Evolutionary conservation across 2,797 vertebrate genomes (phyloP).

Genomic region (Urophycis tenuis): DNA sequence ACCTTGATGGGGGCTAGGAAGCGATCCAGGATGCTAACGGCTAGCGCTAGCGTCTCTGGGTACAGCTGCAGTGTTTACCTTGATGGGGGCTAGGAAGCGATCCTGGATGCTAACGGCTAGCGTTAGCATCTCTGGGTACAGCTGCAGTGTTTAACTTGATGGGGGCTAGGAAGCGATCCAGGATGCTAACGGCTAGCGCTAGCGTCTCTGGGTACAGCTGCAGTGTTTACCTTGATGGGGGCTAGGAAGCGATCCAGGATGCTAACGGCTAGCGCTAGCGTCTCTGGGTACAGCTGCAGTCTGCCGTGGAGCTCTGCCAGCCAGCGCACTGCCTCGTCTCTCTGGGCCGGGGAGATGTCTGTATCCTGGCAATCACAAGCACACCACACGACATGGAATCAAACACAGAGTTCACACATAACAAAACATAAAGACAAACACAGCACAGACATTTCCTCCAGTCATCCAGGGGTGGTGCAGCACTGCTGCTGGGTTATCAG

Average conservation of each 20-base stretch:
- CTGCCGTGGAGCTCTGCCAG: constrained; percentile 83
- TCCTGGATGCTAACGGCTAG: too few species aligned
- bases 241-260: constrained; percentile 94
- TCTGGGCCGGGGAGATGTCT: constrained; percentile 90
- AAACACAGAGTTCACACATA: background rate
- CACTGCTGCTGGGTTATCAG: too few species aligned
- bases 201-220: constrained; percentile 93
- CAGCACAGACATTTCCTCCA: background rate
- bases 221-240: constrained; percentile 81
- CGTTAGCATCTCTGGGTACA: too few species aligned
- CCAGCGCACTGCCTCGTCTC: constrained; percentile 93
- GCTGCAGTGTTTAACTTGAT: constrained; percentile 91
- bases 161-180: constrained; percentile 91
- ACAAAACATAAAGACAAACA: background rate
- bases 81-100: constrained; percentile 89
- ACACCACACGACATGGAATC: background rate
- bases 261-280: constrained; percentile 87
- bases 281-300: constrained; percentile 93
- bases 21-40: constrained; percentile 90
- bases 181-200: constrained; percentile 86
- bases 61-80: constrained; percentile 82
- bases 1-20: constrained; percentile 95
- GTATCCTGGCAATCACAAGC: constrained; percentile 71
- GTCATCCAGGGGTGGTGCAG: too few species aligned
- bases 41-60: constrained; percentile 91